Percentiles rank a stretch among this genome's conserved stretches.
Conservation (phyloP, 2,888 invertebrate species). For the Fragum whitleyi region DNA sequence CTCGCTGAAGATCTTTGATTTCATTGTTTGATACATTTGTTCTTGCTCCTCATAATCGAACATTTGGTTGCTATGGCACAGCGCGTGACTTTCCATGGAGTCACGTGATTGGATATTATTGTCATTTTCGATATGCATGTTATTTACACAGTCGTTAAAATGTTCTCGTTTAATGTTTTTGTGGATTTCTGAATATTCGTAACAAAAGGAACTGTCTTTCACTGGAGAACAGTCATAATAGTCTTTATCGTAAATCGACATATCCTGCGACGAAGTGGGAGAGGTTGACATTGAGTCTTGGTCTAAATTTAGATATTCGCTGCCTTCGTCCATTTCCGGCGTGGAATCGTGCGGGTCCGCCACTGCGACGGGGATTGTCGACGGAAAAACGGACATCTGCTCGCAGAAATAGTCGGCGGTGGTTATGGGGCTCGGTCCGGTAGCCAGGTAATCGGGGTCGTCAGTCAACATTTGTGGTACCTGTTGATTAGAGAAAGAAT, state of each 20-base stretch:
- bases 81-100: slow-evolving; percentile 1
- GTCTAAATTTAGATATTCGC: slow-evolving; percentile 29
- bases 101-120: slow-evolving; percentile 5
- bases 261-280: slow-evolving; percentile 5
- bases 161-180: slow-evolving; percentile 20
- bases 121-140: neutral
- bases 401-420: slow-evolving; percentile 39
- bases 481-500: slow-evolving; percentile 18
- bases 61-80: slow-evolving; percentile 20
- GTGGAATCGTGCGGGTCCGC: slow-evolving; percentile 22
- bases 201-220: neutral
- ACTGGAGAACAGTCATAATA: slow-evolving; percentile 11
- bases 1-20: slow-evolving; percentile 33
- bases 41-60: slow-evolving; percentile 19
- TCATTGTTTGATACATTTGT: slow-evolving; percentile 27
- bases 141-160: neutral
- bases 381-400: slow-evolving; percentile 33
- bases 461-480: slow-evolving; percentile 49
- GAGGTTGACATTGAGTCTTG: slow-evolving; percentile 23
- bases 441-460: slow-evolving; percentile 28
- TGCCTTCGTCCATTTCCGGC: slow-evolving; percentile 16
- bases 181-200: slow-evolving; percentile 14
- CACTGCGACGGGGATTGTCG: slow-evolving; percentile 34
- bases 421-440: slow-evolving; percentile 3
- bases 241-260: slow-evolving; percentile 20